phyloP scores from a whole-genome alignment of 2,113 vertebrate species.

The Salvelinus namaycush region DNA sequence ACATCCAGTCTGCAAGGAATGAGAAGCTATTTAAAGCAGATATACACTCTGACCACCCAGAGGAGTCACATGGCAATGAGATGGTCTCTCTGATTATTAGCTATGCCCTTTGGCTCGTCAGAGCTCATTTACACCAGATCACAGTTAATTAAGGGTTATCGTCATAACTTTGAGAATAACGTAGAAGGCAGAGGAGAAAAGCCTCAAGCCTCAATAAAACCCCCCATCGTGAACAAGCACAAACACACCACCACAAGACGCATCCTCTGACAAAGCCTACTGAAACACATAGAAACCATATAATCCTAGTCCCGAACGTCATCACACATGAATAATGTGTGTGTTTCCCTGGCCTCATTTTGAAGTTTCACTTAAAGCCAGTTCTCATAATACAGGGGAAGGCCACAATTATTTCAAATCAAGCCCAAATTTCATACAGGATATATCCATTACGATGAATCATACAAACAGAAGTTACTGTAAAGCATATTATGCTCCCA shows the following conservation, averaged over 20 bases:
- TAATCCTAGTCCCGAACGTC: background rate
- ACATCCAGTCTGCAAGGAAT: background rate
- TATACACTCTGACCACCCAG: background rate
- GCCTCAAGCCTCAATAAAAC: too few species aligned
- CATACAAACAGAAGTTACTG: background rate
- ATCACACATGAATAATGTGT: background rate
- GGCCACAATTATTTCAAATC: background rate
- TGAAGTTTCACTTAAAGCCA: background rate
- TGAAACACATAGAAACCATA: background rate
- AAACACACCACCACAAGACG: background rate
- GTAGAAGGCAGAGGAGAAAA: too few species aligned
- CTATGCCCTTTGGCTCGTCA: background rate
- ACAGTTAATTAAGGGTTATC: too few species aligned
- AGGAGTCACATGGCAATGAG: conserved; percentile 4
- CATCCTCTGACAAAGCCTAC: background rate
- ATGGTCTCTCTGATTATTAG: background rate
- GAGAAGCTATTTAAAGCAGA: background rate
- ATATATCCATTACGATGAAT: too few species aligned
- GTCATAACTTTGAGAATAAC: too few species aligned
- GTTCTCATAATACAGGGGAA: background rate
- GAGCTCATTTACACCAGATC: background rate
- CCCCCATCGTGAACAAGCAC: background rate
- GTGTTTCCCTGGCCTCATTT: background rate
- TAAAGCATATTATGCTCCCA: too few species aligned
- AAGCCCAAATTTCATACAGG: too few species aligned